Base-by-base conservation (phyloP, 2,797 vertebrate species). In the Manis crassicaudata region DNA sequence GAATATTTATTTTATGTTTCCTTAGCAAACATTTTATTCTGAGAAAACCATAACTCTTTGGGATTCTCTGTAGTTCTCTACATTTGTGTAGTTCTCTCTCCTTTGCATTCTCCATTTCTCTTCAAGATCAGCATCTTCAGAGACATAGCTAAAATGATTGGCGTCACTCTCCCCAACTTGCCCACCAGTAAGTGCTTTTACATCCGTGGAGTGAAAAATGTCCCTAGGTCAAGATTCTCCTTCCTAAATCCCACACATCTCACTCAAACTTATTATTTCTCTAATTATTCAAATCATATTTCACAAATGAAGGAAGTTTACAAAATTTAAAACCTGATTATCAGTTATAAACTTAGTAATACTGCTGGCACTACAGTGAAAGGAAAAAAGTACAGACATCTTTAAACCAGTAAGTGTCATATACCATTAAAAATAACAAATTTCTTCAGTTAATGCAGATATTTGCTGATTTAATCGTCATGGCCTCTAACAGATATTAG, bases 1-100 rank as follows among this genome's bases (percentile, higher is more conserved):
- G 25, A 91, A 77, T 77, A 68, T 88, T 93, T 92, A 83, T 56
- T 81, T 92, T 68, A 46, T 68, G 29, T 70, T 92, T 77, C 94
- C 43, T 68, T 85, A 52, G 37, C 82, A 95, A 85, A 89, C 88
- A 79, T 81, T 76, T 2, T 70, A 83, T 88, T 80, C 77, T 81
- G 73, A 70, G 60, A 58, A 95, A 92, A 58, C 43, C 70, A 54
- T 40, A 67, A 75, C 21, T 58, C 29, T 37, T 83, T 85, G 40
- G 67, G 52, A 58, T 79, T 62, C 72, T 90, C 67, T 54, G 25
- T 17, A 80, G 32, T 67, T 73, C 40, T 80, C 32, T 52, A 62
- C 25, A 54, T 83, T 83, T 88, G 11, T 67, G 52, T 27, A 58
- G 32, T 83, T 65, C 37, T 73, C 17, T 88, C 76, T 83, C 25